These are phyloP conservation scores for Mus minutoides DNA, from an alignment of 2,797 vertebrate species.

Conservation along the genomic window DNA sequence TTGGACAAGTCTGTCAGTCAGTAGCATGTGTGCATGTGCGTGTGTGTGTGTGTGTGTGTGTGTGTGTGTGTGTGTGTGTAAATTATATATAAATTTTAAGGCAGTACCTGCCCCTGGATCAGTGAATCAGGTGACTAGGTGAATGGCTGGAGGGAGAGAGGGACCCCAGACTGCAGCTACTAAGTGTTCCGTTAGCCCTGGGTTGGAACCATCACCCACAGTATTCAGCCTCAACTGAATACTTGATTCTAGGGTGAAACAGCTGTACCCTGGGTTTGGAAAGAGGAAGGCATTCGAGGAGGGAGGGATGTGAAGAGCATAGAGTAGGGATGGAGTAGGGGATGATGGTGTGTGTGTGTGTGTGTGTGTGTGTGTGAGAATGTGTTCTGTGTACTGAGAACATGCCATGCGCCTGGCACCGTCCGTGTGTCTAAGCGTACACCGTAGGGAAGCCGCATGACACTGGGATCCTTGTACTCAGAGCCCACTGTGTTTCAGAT, in stretches of 20 bases:
- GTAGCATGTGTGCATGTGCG: too few relatives aligned
- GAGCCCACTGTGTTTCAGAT: background rate
- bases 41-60: too few relatives aligned
- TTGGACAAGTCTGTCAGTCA: background rate
- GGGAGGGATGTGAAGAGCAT: too few relatives aligned
- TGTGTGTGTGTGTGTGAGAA: too few relatives aligned
- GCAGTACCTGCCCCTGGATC: background rate
- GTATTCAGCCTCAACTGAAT: background rate
- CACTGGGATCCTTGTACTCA: background rate
- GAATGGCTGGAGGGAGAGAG: background rate
- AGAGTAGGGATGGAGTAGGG: background rate
- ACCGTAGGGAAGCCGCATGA: accelerated
- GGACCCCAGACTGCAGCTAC: too few relatives aligned
- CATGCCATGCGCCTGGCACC: accelerated
- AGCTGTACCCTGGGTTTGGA: background rate
- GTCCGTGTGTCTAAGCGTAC: accelerated
- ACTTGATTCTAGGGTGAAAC: background rate
- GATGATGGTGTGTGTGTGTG: background rate
- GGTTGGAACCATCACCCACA: background rate
- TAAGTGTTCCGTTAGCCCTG: background rate
- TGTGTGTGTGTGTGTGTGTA: too few relatives aligned
- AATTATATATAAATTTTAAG: background rate
- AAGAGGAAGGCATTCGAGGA: background rate
- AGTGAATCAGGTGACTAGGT: too few relatives aligned
- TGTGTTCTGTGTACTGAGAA: background rate